Evolutionary conservation across 2,797 vertebrate species (phyloP), one percentile per base, ranked within the genome.

Genomic region (Alca torda): DNA sequence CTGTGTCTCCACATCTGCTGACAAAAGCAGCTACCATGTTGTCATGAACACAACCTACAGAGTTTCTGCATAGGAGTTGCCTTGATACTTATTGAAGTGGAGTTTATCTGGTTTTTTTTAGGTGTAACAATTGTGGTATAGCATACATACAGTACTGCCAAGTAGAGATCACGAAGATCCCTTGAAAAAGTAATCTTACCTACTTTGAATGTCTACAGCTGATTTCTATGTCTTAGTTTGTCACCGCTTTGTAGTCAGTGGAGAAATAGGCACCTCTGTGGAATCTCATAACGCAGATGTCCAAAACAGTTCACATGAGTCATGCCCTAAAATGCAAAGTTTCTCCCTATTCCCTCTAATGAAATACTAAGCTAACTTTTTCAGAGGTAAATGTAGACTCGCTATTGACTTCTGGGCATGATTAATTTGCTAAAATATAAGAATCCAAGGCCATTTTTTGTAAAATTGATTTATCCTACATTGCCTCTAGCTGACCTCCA

Each of bases 71-170:
- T 24, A 50, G 28, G 11, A 64, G 11, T 25, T 72, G 11, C 24
- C 16, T 61, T 84, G 78, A 23, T 63, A n/a, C 2, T 46, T 84
- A 48, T 1, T 54, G n/a, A 80, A 89, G 16, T 28, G 10, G 3
- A 7, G 3, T 1, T 85, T 35, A 5, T 33, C 13, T 69, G 1
- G 10, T 0, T 0, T 37, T 57, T 69, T 25, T 67, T 12, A 75
- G 18, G 2, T 72, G 6, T 54, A 70, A 60, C 6, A 70, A 51
- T 48, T 65, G 15, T 31, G 4, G 6, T 69, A 46, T 14, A 60
- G 23, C 57, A 35, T 60, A 41, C 3, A 2, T 37, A 46, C 4
- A 48, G 1, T 86, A 39, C 2, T 72, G 13, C 6, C 28, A 86
- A 16, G 30, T 8, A 63, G 15, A 90, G 11, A 39, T 25, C 5